Evolutionary conservation across 2,888 invertebrate species (phyloP).

Genomic region (Thymelicus sylvestris): DNA sequence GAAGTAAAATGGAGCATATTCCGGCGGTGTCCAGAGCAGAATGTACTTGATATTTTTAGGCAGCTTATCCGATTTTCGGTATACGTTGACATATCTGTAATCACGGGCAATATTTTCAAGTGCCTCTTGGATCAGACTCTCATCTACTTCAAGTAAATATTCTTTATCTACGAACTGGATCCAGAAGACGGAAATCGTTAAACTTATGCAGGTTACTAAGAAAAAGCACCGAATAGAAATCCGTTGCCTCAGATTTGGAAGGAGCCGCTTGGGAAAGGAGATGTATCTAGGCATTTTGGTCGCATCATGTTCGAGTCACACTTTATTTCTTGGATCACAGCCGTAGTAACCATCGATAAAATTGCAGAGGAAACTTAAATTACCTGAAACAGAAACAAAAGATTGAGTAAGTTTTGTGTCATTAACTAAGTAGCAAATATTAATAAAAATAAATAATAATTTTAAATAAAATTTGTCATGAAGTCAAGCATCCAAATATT

Average conservation of each 20-base stretch:
- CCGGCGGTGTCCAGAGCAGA: constrained; percentile 63
- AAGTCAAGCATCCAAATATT: too few species aligned
- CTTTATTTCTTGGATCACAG: constrained; percentile 2
- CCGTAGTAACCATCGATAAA: constrained; percentile 30
- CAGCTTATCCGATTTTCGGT: constrained; percentile 57
- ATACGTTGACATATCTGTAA: constrained; percentile 63
- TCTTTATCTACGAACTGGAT: constrained; percentile 51
- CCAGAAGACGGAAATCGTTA: constrained; percentile 57
- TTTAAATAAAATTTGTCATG: too few species aligned
- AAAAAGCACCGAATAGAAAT: constrained; percentile 56
- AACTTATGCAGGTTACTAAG: constrained; percentile 55
- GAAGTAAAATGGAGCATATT: constrained; percentile 62
- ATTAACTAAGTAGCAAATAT: too few species aligned
- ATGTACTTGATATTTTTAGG: constrained; percentile 66
- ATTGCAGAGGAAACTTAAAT: neutral
- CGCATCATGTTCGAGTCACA: constrained; percentile 55
- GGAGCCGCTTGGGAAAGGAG: constrained; percentile 42
- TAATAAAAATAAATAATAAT: too few species aligned
- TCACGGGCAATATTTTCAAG: constrained; percentile 63
- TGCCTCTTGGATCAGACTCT: constrained; percentile 59
- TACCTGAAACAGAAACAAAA: constrained; percentile 39
- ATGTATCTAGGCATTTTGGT: constrained; percentile 50
- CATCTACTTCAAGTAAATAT: constrained; percentile 44
- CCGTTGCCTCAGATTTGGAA: constrained; percentile 51
- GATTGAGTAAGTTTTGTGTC: too few species aligned